Evolutionary conservation across 2,888 invertebrate genomes (phyloP).

Genomic region (Girardia tigrina): DNA sequence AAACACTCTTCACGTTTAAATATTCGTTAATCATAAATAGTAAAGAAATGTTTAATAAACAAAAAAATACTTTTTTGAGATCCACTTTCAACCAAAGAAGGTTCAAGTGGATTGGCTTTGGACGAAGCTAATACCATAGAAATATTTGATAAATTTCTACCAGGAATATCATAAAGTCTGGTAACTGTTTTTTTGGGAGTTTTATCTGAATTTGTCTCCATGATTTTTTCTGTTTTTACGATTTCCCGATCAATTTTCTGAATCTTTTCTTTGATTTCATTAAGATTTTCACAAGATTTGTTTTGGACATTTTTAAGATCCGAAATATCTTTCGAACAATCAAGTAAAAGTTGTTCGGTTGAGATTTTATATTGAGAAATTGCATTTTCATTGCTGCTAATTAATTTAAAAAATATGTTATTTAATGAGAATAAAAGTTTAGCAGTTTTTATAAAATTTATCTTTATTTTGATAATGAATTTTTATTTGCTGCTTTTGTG

Average conservation of each 20-base stretch:
- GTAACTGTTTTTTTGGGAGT: not conserved
- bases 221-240: not conserved
- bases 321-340: not conserved
- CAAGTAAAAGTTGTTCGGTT: not conserved
- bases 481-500: too few relatives aligned
- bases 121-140: not conserved
- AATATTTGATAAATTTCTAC: not conserved
- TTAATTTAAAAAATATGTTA: too few relatives aligned
- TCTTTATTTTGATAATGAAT: too few relatives aligned
- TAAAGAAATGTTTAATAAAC: not conserved
- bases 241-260: constrained; percentile 12
- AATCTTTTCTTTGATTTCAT: not conserved
- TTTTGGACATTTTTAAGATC: not conserved
- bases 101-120: constrained; percentile 9
- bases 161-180: constrained; percentile 7
- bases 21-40: too few relatives aligned
- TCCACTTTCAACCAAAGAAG: not conserved
- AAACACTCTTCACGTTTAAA: too few relatives aligned
- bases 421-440: too few relatives aligned
- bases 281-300: not conserved
- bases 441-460: too few relatives aligned
- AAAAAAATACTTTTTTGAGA: not conserved
- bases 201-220: not conserved
- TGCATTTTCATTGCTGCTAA: too few relatives aligned
- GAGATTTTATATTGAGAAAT: not conserved